Evolutionary conservation across 2,888 invertebrate species (phyloP).

Genomic region (Platynereis dumerilii): DNA sequence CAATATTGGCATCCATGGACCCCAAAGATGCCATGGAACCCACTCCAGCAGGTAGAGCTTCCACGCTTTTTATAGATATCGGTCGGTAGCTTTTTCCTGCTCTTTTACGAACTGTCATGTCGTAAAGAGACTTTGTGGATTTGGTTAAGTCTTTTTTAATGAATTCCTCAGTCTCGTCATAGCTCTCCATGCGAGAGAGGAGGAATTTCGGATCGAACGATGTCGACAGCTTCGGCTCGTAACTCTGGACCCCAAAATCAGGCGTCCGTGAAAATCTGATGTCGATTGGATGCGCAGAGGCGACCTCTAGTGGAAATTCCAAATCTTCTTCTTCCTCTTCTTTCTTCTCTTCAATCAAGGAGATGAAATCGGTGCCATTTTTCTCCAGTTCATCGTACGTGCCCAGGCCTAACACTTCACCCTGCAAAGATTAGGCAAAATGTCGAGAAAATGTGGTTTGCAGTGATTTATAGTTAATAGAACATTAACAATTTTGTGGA

Average conservation of each 20-base stretch:
- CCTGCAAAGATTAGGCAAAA: conserved; percentile 39
- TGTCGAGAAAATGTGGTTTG: background rate
- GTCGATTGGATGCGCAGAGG: background rate
- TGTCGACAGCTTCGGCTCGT: background rate
- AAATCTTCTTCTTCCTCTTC: conserved; percentile 36
- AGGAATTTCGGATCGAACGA: background rate
- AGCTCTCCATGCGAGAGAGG: background rate
- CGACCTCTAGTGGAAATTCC: background rate
- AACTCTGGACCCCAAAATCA: background rate
- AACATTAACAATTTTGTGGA: no score
- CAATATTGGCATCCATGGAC: conserved; percentile 12
- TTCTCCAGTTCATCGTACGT: conserved; percentile 54
- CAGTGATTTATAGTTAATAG: no score
- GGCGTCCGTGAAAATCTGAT: background rate
- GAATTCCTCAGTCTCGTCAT: background rate
- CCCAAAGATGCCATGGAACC: conserved; percentile 25
- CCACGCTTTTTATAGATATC: background rate
- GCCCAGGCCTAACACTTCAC: conserved; percentile 53
- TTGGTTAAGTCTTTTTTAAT: background rate
- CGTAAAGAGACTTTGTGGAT: conserved; percentile 11
- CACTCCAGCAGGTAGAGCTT: background rate
- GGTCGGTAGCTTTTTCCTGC: background rate
- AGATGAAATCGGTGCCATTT: conserved; percentile 56
- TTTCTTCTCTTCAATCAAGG: conserved; percentile 50
- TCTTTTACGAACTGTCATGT: background rate